These are phyloP conservation scores for Ophiodon elongatus DNA, from an alignment of 2,113 vertebrate species.

Conservation along the genomic window DNA sequence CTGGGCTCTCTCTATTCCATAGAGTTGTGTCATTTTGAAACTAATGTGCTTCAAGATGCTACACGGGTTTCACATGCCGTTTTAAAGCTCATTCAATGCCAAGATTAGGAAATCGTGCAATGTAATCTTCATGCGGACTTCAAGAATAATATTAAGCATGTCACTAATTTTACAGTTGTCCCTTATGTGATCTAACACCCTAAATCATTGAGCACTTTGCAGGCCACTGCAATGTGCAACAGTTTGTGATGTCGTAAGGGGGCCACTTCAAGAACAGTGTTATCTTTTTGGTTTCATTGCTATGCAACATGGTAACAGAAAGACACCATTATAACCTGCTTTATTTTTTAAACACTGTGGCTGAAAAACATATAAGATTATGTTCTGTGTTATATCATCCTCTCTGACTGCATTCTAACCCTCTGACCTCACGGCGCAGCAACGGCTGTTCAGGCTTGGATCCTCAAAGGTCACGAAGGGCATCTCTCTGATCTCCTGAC, in stretches of 20 bases:
- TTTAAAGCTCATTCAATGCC: neutral
- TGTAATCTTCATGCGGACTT: neutral
- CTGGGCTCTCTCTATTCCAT: neutral
- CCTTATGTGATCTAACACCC: constrained; percentile 4
- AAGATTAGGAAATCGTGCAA: neutral
- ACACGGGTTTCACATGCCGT: neutral
- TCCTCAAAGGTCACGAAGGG: constrained; percentile 68
- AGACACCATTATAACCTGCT: neutral
- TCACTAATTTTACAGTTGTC: constrained; percentile 26
- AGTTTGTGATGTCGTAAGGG: constrained; percentile 22
- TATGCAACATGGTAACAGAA: neutral
- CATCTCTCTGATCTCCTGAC: constrained; percentile 75
- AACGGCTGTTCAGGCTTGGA: constrained; percentile 38
- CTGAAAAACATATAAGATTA: constrained; percentile 21
- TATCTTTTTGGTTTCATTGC: constrained; percentile 14
- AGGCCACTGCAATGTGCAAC: constrained; percentile 5
- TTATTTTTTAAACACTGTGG: neutral
- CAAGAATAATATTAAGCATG: neutral
- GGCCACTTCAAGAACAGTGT: constrained; percentile 12
- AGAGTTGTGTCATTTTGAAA: neutral
- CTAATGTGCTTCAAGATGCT: neutral
- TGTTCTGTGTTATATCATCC: constrained; percentile 49
- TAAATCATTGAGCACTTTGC: neutral
- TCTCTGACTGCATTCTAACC: constrained; percentile 24
- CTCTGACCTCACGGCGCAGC: constrained; percentile 47